These are phyloP conservation scores for Arizona elegans DNA, from an alignment of 2,113 vertebrate species.

Conservation along the genomic window DNA sequence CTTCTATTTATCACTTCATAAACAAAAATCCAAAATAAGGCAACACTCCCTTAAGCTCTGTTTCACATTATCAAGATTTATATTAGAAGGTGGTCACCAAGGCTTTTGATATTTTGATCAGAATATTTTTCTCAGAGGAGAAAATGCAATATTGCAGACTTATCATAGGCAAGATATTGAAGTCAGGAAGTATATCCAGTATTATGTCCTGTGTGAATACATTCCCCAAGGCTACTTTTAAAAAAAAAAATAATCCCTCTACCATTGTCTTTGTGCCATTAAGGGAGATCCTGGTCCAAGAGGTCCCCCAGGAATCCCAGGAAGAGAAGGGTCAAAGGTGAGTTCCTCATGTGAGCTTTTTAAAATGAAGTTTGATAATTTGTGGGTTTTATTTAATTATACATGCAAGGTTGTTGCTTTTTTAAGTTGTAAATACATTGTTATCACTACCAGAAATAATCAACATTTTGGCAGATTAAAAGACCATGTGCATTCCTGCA, in stretches of 20 bases:
- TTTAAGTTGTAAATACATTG: not conserved
- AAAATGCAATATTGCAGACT: constrained; percentile 68
- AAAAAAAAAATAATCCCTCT: not conserved
- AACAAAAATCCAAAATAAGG: not conserved
- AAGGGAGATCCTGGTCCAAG: constrained; percentile 86
- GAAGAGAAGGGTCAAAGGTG: constrained; percentile 96
- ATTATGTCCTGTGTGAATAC: not conserved
- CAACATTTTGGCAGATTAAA: not conserved
- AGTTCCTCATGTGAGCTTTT: constrained; percentile 34
- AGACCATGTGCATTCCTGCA: not conserved
- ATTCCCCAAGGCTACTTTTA: not conserved
- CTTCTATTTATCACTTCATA: not conserved
- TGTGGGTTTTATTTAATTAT: not conserved
- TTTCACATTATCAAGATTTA: rapidly evolving
- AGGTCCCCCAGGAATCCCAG: constrained; percentile 88
- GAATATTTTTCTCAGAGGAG: constrained; percentile 76
- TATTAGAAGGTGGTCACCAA: not conserved
- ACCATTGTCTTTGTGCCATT: not conserved
- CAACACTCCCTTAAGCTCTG: not conserved
- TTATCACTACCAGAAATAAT: not conserved
- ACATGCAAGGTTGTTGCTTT: not conserved
- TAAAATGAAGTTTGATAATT: not conserved
- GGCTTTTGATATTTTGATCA: constrained; percentile 46
- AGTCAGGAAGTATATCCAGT: constrained; percentile 64
- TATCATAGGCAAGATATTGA: constrained; percentile 63